These are phyloP conservation scores for Grantiella picta DNA, from an alignment of 2,113 vertebrate species.

Conservation along the genomic window DNA sequence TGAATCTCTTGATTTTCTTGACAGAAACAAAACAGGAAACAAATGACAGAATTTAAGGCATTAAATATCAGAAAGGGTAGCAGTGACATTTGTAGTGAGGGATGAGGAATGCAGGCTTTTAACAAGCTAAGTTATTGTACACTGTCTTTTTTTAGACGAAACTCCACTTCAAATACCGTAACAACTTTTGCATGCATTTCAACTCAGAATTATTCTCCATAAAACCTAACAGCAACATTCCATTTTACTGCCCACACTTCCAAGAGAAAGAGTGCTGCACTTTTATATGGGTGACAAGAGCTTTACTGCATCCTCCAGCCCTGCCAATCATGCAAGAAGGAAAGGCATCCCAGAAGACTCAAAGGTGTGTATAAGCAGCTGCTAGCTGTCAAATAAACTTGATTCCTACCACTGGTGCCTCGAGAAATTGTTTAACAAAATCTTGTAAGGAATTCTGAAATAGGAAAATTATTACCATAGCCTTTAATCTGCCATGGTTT, in stretches of 20 bases:
- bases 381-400: constrained; percentile 18
- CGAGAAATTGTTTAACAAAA: constrained; percentile 28
- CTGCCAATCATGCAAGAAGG: background rate
- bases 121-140: background rate
- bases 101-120: background rate
- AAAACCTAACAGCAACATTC: background rate
- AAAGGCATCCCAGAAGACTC: background rate
- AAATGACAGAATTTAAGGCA: background rate
- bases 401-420: background rate
- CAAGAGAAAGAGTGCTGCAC: background rate
- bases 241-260: background rate
- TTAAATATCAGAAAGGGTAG: background rate
- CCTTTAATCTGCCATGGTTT: constrained; percentile 27
- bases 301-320: background rate
- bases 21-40: background rate
- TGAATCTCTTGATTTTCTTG: background rate
- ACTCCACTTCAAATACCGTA: background rate
- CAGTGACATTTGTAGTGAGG: background rate
- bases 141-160: background rate
- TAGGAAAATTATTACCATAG: background rate
- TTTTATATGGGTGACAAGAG: background rate
- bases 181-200: background rate
- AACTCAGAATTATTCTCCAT: background rate
- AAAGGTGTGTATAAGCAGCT: background rate
- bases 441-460: background rate